Conservation (phyloP, 2,888 invertebrate genomes). For the Parnassius orleans region DNA sequence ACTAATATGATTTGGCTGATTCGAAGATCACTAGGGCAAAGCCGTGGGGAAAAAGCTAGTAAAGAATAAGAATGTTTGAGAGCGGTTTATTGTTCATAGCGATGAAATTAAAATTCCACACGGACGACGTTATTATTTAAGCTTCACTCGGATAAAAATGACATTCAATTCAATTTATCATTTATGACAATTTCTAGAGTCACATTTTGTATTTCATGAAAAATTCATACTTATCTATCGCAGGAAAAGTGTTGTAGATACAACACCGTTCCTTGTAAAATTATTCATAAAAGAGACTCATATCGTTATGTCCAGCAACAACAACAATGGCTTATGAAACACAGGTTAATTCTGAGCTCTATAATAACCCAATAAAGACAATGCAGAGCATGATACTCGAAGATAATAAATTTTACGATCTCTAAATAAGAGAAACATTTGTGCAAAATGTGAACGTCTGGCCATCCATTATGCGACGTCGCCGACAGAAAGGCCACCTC, state of each 20-base stretch:
- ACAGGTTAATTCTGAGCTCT: constrained; percentile 16
- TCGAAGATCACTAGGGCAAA: no score
- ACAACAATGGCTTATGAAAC: constrained; percentile 11
- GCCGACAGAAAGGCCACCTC: constrained; percentile 65
- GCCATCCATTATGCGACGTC: constrained; percentile 64
- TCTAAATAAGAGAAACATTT: constrained; percentile 65
- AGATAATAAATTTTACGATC: constrained; percentile 42
- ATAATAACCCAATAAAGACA: constrained; percentile 42
- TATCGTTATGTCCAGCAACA: not conserved
- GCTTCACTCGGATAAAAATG: no score
- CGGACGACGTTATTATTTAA: no score
- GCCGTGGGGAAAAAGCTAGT: no score
- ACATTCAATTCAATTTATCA: no score
- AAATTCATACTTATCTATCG: constrained; percentile 7
- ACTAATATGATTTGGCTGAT: no score
- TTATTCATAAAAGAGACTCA: constrained; percentile 16
- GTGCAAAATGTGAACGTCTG: constrained; percentile 58
- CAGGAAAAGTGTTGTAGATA: constrained; percentile 16
- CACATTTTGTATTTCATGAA: constrained; percentile 3
- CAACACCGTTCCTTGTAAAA: constrained; percentile 16
- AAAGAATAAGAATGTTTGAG: no score
- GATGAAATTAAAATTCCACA: no score
- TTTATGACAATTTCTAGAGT: not conserved
- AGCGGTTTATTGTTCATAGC: no score
- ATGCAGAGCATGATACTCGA: constrained; percentile 37